These are phyloP conservation scores for Lepidurus arcticus DNA, from an alignment of 1,140 invertebrate species.

Conservation along the genomic window DNA sequence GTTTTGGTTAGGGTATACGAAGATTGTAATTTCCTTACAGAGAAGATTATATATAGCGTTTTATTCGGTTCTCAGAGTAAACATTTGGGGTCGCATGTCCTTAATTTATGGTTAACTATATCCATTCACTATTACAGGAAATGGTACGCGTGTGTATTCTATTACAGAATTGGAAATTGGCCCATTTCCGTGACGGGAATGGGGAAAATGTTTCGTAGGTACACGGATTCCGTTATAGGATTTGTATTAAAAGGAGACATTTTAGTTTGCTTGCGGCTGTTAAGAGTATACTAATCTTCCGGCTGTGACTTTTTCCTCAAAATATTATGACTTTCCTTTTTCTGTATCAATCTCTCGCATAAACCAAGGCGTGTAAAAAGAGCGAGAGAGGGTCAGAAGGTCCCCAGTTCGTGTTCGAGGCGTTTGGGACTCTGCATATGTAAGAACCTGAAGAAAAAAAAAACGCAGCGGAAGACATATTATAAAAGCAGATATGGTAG, in stretches of 20 bases:
- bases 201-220: too few relatives aligned
- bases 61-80: too few relatives aligned
- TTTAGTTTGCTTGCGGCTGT: background rate
- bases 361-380: background rate
- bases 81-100: too few relatives aligned
- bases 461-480: background rate
- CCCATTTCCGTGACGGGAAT: too few relatives aligned
- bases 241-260: background rate
- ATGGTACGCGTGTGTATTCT: too few relatives aligned
- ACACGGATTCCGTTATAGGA: background rate
- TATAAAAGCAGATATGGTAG: constrained; percentile 3
- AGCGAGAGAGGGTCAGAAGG: background rate
- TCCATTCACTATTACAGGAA: too few relatives aligned
- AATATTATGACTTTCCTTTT: background rate
- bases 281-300: background rate
- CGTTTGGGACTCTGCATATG: background rate
- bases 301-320: background rate
- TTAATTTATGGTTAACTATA: too few relatives aligned
- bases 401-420: background rate
- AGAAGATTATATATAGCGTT: too few relatives aligned
- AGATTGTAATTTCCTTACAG: too few relatives aligned
- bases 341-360: background rate
- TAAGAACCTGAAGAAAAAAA: background rate
- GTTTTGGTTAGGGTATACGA: too few relatives aligned
- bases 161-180: too few relatives aligned